A percentile compares a stretch with the other conserved stretches of the same genome.
phyloP scores from a whole-genome alignment of 2,113 vertebrate species.

The Saguinus midas region DNA sequence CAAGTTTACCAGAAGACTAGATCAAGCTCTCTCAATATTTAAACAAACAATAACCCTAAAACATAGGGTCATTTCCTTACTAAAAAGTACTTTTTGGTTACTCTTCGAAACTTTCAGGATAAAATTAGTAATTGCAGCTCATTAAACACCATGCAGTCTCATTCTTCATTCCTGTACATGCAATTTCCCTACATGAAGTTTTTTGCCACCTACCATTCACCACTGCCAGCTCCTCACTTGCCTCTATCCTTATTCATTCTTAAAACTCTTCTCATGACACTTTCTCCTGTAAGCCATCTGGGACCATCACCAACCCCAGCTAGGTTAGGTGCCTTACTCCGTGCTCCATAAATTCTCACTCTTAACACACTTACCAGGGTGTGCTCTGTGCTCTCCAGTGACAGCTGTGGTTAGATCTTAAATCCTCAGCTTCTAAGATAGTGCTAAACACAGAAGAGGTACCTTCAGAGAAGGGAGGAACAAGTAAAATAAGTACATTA shows the following conservation, averaged over 20 bases:
- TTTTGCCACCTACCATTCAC: neutral
- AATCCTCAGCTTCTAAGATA: neutral
- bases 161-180: neutral
- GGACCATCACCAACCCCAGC: neutral
- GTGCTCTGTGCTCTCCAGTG: neutral
- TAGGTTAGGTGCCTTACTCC: neutral
- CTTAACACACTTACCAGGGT: neutral
- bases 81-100: neutral
- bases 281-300: neutral
- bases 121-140: neutral
- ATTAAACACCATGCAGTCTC: rapidly evolving
- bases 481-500: neutral
- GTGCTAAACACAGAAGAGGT: neutral
- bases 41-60: neutral
- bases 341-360: neutral
- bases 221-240: neutral
- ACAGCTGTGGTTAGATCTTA: neutral
- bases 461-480: neutral
- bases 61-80: neutral
- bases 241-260: neutral
- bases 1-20: neutral
- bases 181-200: rapidly evolving
- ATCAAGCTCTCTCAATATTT: neutral
- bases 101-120: neutral
- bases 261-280: neutral